Evolutionary conservation across 2,113 vertebrate species (phyloP).

Genomic region (Hippopotamus amphibius): DNA sequence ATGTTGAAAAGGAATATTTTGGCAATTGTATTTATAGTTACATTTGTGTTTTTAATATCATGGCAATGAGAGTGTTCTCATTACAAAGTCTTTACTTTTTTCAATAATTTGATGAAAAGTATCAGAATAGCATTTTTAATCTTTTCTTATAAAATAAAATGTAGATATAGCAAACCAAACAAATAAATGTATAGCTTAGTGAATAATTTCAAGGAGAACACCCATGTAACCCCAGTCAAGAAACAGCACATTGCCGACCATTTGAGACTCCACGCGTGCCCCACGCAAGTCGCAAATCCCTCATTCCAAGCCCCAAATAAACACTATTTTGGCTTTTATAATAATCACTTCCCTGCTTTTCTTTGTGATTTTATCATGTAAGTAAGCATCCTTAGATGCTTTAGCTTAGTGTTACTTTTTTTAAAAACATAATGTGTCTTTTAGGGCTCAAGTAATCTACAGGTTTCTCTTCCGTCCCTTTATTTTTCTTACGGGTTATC

Average conservation of each 20-base stretch:
- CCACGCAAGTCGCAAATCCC: not conserved
- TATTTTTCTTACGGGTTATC: not conserved
- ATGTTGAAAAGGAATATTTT: constrained; percentile 27
- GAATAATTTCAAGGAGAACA: not conserved
- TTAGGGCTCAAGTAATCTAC: not conserved
- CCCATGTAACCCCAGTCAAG: not conserved
- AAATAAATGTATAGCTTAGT: not conserved
- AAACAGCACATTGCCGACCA: not conserved
- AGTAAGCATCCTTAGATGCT: not conserved
- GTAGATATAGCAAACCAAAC: not conserved
- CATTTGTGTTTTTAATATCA: constrained; percentile 37
- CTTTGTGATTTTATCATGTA: not conserved
- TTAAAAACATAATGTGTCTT: not conserved
- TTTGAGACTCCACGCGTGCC: not conserved
- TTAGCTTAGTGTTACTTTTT: not conserved
- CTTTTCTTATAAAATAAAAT: constrained; percentile 36
- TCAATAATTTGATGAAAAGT: constrained; percentile 5
- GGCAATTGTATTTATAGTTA: constrained; percentile 1
- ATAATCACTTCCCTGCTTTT: not conserved
- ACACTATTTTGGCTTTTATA: not conserved
- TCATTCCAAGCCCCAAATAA: not conserved
- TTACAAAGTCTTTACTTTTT: not conserved
- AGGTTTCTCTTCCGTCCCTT: not conserved
- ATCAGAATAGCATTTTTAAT: not conserved
- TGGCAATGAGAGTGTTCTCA: not conserved